Conservation (phyloP, 2,797 vertebrate genomes). For the Coendou prehensilis region DNA sequence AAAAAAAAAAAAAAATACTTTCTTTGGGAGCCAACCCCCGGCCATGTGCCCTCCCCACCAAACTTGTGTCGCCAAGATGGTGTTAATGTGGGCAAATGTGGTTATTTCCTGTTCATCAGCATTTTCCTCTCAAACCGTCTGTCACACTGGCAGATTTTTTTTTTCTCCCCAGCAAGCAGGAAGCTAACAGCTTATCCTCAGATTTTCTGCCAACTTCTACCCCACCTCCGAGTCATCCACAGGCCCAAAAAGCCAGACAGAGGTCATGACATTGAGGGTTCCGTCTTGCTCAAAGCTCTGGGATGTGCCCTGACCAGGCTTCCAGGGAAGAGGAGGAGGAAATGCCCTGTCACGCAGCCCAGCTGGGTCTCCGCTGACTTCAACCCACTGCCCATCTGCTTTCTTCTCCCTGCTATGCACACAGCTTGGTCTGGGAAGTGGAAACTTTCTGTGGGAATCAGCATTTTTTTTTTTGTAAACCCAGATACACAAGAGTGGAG, state of each 20-base stretch:
- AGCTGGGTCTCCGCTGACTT: conserved; percentile 36
- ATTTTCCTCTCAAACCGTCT: conserved; percentile 56
- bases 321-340: conserved; percentile 56
- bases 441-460: conserved; percentile 68
- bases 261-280: background rate
- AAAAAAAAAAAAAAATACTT: background rate
- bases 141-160: background rate
- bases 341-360: conserved; percentile 16
- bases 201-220: background rate
- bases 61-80: background rate
- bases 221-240: background rate
- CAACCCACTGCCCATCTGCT: conserved; percentile 74
- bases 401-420: conserved; percentile 12
- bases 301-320: background rate
- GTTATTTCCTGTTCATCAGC: conserved; percentile 39
- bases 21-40: background rate
- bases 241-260: conserved; percentile 11
- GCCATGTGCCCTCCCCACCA: background rate
- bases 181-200: conserved; percentile 46
- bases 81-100: background rate
- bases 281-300: background rate
- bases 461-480: background rate
- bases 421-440: conserved; percentile 43
- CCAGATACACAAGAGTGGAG: background rate
- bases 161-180: background rate